phyloP scores from a whole-genome alignment of 2,888 invertebrate species.

The Melanotus villosus region DNA sequence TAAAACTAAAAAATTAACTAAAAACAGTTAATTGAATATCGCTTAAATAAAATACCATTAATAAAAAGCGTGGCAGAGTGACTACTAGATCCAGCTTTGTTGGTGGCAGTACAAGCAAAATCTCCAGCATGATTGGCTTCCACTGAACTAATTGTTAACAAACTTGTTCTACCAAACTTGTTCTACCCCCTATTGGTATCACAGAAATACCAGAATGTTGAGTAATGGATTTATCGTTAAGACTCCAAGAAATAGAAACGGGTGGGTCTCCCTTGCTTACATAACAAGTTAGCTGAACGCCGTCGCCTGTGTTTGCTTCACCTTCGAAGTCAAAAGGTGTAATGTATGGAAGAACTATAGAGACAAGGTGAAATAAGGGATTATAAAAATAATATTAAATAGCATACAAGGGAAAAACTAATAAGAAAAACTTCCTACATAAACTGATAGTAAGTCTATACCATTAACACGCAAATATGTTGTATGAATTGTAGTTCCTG shows the following conservation, averaged over 20 bases:
- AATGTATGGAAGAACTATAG: constrained; percentile 70
- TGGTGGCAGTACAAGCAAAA: constrained; percentile 79
- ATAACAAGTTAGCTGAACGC: constrained; percentile 78
- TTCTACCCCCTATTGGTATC: constrained; percentile 69
- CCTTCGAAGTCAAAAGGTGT: constrained; percentile 73
- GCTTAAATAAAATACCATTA: constrained; percentile 72
- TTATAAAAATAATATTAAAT: too few species aligned
- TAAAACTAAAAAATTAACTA: constrained; percentile 42
- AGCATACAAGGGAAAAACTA: neutral
- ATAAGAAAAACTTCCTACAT: neutral
- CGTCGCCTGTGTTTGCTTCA: constrained; percentile 77
- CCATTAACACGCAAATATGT: constrained; percentile 69
- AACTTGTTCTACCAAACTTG: constrained; percentile 72
- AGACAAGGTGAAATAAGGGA: constrained; percentile 29
- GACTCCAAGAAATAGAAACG: constrained; percentile 82
- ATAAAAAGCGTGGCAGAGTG: constrained; percentile 76
- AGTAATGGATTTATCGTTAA: constrained; percentile 77
- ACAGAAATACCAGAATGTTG: constrained; percentile 70
- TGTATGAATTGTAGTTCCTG: constrained; percentile 58
- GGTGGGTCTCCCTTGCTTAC: constrained; percentile 82
- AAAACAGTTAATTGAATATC: neutral
- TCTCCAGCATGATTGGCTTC: constrained; percentile 79
- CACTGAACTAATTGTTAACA: constrained; percentile 74
- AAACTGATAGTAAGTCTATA: too few species aligned
- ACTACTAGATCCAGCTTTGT: constrained; percentile 76